Evolutionary conservation across 2,888 invertebrate genomes (phyloP), one percentile per base, ranked within the genome.

Genomic region (Scelioninae gen. 2): DNA sequence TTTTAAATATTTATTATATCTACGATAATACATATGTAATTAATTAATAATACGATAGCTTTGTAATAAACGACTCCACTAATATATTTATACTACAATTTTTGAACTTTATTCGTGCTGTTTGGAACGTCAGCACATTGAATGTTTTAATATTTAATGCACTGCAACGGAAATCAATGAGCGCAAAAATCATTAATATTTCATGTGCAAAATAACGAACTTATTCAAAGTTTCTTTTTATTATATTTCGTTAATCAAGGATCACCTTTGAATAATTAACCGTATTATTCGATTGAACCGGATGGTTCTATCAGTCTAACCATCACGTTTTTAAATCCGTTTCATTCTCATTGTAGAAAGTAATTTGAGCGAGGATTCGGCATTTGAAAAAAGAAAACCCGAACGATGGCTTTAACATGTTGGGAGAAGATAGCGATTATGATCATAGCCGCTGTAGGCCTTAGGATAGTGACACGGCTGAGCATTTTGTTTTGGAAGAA

Each of bases 371-470:
- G 11, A 45, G 10, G 2, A 45, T 45, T 28, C 6, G 25, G 13
- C 1, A 16, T 13, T 22, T n/a, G n/a, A 41, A 28, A 37, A 31
- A 2, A n/a, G 50, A 9, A 25, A 25, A 6, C 10, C 13, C 73
- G 1, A 74, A 86, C 81, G 70, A 86, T 86, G 85, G 76, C 81
- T 60, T 41, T 86, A 13, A 78, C 83, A n/a, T 84, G 81, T 28
- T 83, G 82, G 84, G 85, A 86, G 57, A 85, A 84, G 52, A 69
- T 85, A 10, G 80, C 83, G 7, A 55, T 86, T 16, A 81, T 83
- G 55, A 79, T 83, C 25, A 48, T 86, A 33, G 82, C 80, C 0
- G 81, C 82, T 0, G 76, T 86, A 1, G 82, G 82, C 1, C 71
- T 86, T 9, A 71, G 84, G 9, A 75, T 85, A n/a, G 22, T 81